Evolutionary conservation across 2,888 invertebrate genomes (phyloP), one percentile per base, ranked within the genome.

Genomic region (Reticulitermes lucifugus): DNA sequence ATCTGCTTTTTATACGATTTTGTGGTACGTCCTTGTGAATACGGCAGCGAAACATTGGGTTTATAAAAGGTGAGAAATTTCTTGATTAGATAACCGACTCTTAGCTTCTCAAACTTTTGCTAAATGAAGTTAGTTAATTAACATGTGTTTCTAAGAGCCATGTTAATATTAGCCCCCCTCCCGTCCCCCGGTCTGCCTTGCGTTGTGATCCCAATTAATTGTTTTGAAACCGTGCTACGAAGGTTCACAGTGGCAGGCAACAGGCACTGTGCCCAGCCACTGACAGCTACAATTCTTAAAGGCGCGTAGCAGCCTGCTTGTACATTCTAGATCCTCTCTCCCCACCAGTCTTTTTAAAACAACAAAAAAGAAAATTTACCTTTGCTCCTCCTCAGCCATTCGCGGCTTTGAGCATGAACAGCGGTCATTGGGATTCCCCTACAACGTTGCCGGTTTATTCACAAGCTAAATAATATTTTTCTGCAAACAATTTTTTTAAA

Each of bases 371-470:
- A 65, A 25, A 65, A 12, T 25, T 65, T n/a, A 65, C n/a, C n/a
- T n/a, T 65, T 65, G 65, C 65, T 65, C 65, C 65, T 65, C 65
- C 65, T 65, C 65, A n/a, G 25, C 25, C 65, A 25, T n/a, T 65
- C 9, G 6, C 65, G 10, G 65, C 65, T 65, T n/a, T 65, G 55
- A 55, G 55, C 55, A 55, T 14, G 14, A 14, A 55, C 55, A 55
- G 65, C 65, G 65, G 65, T 65, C 65, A 65, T n/a, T 7, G 65
- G 65, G 65, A 65, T 65, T n/a, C 65, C 65, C 65, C 65, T 46
- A 14, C 79, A 79, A 51, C n/a, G 79, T 79, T 79, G 79, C 79
- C 79, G 51, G 51, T 43, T 79, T 51, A 79, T 51, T 51, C 79
- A 65, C 25, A 65, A 25, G 65, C n/a, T n/a, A 79, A 51, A n/a